phyloP scores from a whole-genome alignment of 2,888 invertebrate genomes.

The Drosophila anomelani region DNA sequence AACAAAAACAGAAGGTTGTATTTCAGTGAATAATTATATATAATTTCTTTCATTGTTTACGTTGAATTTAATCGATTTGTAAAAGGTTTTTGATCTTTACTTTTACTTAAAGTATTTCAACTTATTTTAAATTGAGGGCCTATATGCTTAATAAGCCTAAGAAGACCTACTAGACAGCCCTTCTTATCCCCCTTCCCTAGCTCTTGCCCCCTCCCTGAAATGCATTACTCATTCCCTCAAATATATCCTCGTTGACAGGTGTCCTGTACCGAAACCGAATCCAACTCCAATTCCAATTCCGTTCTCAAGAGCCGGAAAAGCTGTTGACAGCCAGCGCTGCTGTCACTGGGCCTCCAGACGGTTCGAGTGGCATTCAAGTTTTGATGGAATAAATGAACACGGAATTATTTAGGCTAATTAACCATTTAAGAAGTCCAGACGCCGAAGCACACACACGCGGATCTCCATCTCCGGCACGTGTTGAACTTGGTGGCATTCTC shows the following conservation, averaged over 20 bases:
- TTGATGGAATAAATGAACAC: conserved; percentile 37
- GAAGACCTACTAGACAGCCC: background rate
- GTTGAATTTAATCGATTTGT: background rate
- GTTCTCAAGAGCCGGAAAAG: conserved; percentile 29
- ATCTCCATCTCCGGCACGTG: conserved; percentile 31
- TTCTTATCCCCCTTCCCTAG: background rate
- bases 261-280: conserved; percentile 21
- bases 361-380: conserved; percentile 40
- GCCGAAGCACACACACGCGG: background rate
- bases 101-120: too few relatives aligned
- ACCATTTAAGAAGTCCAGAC: conserved; percentile 41
- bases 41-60: background rate
- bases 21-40: too few relatives aligned
- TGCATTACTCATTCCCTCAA: conserved; percentile 55
- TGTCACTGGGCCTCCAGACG: conserved; percentile 18
- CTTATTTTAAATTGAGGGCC: too few relatives aligned
- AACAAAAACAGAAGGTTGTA: background rate
- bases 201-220: conserved; percentile 1
- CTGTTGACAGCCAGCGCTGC: conserved; percentile 2
- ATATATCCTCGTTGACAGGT: conserved; percentile 65
- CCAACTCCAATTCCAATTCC: conserved; percentile 42
- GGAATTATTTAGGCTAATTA: conserved; percentile 49
- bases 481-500: conserved; percentile 28
- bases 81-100: background rate
- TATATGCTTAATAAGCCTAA: too few relatives aligned